Evolutionary conservation across 2,888 invertebrate genomes (phyloP), one percentile per base, ranked within the genome.

Genomic region (Dicycla oo): DNA sequence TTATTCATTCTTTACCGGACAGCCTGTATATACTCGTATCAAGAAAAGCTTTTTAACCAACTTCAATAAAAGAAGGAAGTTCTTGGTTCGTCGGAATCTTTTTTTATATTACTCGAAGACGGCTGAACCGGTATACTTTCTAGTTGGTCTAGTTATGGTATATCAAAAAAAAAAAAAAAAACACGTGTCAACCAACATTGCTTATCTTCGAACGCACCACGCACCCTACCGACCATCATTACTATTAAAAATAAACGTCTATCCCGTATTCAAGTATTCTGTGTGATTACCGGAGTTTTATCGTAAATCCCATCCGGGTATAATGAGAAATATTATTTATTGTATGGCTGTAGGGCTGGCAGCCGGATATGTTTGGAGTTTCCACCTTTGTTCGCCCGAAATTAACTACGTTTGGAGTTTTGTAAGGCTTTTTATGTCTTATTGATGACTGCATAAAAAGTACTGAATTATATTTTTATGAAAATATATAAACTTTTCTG

Each of bases 321-420:
- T 94, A 93, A 94, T 93, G 93, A 93, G 93, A 91, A 94, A 93
- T 93, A 93, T 93, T 93, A 94, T 94, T 94, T 94, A 94, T 93
- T 88, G 90, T 88, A 76, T 83, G 81, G 76, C 63, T 56, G 63
- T 70, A 82, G 80, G 80, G 82, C 49, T 80, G 58, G 66, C 26
- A 40, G 53, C 74, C 66, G 77, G 73, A 76, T 73, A 75, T 63
- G 69, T 76, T 61, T n/a, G 47, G 65, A 56, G 62, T 66, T 71
- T 34, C 62, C 57, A 70, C 75, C 63, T 71, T 70, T 75, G 75
- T 74, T 62, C 23, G 30, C 8, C 20, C 30, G 18, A 43, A 74
- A 78, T 74, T 74, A 77, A 67, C 45, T 56, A 57, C 72, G 20
- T 63, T 45, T 34, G 61, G 53, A 78, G 69, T 69, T 73, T 56